Conservation (phyloP, 1,140 invertebrate species). For the Pseudomyrmex sp. region DNA sequence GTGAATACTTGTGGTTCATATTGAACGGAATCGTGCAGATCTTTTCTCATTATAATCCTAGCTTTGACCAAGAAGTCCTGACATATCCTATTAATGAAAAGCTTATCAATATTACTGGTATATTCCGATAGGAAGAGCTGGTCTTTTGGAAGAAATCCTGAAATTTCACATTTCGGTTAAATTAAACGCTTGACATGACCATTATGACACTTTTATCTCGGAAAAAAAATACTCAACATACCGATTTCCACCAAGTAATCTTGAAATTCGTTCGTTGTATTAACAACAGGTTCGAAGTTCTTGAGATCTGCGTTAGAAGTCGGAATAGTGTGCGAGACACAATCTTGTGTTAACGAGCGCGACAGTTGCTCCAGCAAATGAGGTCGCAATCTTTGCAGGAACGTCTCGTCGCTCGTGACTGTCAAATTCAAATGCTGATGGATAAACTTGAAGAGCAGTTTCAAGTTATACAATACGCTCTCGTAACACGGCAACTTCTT, state of each 20-base stretch:
- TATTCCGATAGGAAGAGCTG: conserved; percentile 86
- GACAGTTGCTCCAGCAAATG: conserved; percentile 88
- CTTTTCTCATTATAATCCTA: conserved; percentile 91
- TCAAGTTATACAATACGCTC: conserved; percentile 87
- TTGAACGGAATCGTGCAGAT: conserved; percentile 91
- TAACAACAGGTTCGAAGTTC: conserved; percentile 88
- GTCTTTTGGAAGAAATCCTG: conserved; percentile 85
- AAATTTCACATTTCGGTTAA: conserved; percentile 44
- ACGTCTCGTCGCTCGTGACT: conserved; percentile 83
- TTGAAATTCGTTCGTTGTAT: conserved; percentile 89
- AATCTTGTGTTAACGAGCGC: conserved; percentile 89
- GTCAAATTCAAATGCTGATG: conserved; percentile 86
- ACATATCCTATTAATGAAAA: conserved; percentile 93
- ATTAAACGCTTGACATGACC: neutral
- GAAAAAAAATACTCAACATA: conserved; percentile 63
- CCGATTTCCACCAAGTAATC: conserved; percentile 87
- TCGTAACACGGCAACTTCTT: conserved; percentile 85
- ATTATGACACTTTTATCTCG: neutral
- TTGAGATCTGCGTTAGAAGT: conserved; percentile 89
- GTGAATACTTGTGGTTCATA: conserved; percentile 79
- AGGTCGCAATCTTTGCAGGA: conserved; percentile 88
- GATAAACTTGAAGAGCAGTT: conserved; percentile 87
- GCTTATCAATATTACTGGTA: conserved; percentile 90
- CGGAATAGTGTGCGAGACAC: conserved; percentile 91
- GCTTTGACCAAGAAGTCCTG: conserved; percentile 90